Evolutionary conservation across 2,888 invertebrate species (phyloP), one percentile per base, ranked within the genome.

Genomic region (Andrena hattorfiana): DNA sequence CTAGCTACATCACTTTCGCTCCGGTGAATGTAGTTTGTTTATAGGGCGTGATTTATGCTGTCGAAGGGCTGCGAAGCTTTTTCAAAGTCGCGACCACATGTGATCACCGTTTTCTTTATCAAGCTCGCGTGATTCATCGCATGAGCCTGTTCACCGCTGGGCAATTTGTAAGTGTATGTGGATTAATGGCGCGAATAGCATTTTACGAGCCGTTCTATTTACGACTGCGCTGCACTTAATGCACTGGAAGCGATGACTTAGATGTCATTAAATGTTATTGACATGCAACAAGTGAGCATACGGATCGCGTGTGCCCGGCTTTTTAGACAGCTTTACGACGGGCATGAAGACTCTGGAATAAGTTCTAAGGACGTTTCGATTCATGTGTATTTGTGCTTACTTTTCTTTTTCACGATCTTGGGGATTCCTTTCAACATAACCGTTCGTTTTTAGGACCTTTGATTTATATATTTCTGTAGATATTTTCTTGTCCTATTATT

Each of bases 231-330:
- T 23, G 48, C 63, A 66, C 26, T 63, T 83, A 81, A 81, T 67
- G 77, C 68, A 26, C 30, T 62, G 59, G 72, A 81, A 76, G 32
- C 74, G 68, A 71, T 73, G 77, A 81, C 71, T 81, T 71, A 35
- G 56, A n/a, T 78, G 78, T 82, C 74, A 77, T 82, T 82, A 74
- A 78, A 67, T 56, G 48, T 30, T 66, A 71, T 68, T 78, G 64
- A 35, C 71, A 23, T 60, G 77, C 82, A 83, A 83, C 83, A 83
- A 83, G 83, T 83, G 82, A 59, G 69, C 66, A 66, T 51, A 42
- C 23, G 16, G 49, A 8, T 73, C 56, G 59, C 70, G 48, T 62
- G 72, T 56, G 10, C 30, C 1, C 28, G 2, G 16, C 20, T 26
- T 67, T 48, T 30, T 35, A 13, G n/a, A 42, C n/a, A 28, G 28